phyloP scores from a whole-genome alignment of 2,888 invertebrate genomes.

The Tolmerus cingulatus region DNA sequence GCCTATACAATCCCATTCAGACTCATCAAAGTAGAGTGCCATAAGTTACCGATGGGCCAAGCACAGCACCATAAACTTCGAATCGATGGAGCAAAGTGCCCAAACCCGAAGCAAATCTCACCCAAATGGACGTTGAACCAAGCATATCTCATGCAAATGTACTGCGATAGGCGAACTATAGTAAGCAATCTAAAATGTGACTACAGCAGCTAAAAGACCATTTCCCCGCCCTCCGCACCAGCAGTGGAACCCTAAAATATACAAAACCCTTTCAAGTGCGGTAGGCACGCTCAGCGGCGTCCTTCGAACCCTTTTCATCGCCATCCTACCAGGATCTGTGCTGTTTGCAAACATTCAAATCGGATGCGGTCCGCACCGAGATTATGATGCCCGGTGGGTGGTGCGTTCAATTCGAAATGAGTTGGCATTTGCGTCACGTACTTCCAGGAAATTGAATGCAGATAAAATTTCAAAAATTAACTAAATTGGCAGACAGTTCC shows the following conservation, averaged over 20 bases:
- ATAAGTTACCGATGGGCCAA: neutral
- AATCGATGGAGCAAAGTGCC: neutral
- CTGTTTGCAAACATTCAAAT: conserved; percentile 14
- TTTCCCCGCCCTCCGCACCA: neutral
- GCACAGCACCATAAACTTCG: neutral
- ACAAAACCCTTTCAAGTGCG: neutral
- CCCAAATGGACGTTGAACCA: neutral
- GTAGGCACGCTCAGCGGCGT: neutral
- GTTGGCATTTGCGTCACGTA: neutral
- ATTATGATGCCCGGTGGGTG: neutral
- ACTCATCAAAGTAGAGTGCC: neutral
- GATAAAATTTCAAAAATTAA: conserved; percentile 21
- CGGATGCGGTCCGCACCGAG: neutral
- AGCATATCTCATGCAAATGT: neutral
- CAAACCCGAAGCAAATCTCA: neutral
- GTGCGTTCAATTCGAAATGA: neutral
- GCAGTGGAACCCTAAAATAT: neutral
- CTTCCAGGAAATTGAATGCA: neutral
- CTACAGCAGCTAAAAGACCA: neutral
- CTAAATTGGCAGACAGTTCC: neutral
- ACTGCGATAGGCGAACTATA: neutral
- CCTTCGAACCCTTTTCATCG: neutral
- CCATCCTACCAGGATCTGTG: neutral
- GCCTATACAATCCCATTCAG: neutral
- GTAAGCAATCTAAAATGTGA: neutral